These are phyloP conservation scores for Acleris cristana DNA, from an alignment of 2,888 invertebrate genomes.

Conservation along the genomic window DNA sequence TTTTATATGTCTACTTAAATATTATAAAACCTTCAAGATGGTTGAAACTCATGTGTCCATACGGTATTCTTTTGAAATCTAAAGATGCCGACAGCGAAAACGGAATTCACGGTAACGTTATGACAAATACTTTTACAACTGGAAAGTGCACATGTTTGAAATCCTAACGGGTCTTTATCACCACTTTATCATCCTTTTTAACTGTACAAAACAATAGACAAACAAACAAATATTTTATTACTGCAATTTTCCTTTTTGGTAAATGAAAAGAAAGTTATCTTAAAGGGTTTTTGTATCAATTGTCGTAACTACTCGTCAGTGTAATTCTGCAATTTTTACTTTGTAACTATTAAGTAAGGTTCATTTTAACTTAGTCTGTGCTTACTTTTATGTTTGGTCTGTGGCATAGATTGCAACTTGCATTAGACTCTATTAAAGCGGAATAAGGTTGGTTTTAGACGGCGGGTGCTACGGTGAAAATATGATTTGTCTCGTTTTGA, in stretches of 20 bases:
- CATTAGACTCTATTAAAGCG: too few species aligned
- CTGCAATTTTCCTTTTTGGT: constrained; percentile 10
- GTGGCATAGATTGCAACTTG: too few species aligned
- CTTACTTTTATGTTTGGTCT: too few species aligned
- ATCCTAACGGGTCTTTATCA: neutral
- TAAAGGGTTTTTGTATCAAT: neutral
- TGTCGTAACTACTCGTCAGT: neutral
- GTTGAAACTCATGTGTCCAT: too few species aligned
- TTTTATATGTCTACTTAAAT: too few species aligned
- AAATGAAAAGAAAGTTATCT: constrained; percentile 18
- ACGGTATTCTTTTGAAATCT: too few species aligned
- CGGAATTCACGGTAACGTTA: neutral
- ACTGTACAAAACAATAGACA: constrained; percentile 9
- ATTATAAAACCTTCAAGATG: too few species aligned
- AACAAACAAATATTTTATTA: constrained; percentile 7
- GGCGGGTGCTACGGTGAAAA: neutral
- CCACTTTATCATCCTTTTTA: constrained; percentile 16
- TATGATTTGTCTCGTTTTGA: constrained; percentile 2
- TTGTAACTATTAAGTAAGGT: too few species aligned
- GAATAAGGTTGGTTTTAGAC: neutral
- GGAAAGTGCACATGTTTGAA: constrained; percentile 17
- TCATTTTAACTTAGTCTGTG: too few species aligned
- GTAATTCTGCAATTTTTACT: neutral
- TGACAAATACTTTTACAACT: constrained; percentile 6
- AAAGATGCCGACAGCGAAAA: too few species aligned